Base-by-base conservation (phyloP, 2,797 vertebrate genomes). In the Fundulus diaphanus region DNA sequence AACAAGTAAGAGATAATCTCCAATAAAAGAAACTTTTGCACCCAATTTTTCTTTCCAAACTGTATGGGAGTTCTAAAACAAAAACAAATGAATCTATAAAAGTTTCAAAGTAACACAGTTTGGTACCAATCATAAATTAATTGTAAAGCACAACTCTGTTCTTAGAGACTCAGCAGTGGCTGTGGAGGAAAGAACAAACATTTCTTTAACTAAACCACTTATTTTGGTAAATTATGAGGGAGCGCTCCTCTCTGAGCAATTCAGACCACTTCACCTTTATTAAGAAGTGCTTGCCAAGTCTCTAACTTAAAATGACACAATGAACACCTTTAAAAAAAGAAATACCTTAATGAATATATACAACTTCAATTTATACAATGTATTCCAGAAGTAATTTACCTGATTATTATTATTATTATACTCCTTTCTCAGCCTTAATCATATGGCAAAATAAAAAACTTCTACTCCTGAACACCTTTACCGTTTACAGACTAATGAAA, bases 151-250 rank as follows among this genome's bases (percentile, higher is more conserved):
- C 3, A 22, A 63, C 9, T 37, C 18, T 59, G 7, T 59, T 59
- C 56, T 59, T 22, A 20, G 59, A 35, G 35, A 35, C 59, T 35
- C 59, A 22, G 2, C 20, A 61, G 22, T 22, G 33, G 3, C 31
- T 35, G 13, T 78, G 52, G 42, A 22, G 51, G 31, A 63, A 37
- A 18, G 67, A 65, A 88, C 76, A 74, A 70, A 72, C 70, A 74
- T 73, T 37, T 74, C 63, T 56, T 48, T 68, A 88, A 83, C 79
- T 27, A 88, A 90, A 83, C 84, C 85, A 80, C 56, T 8, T 72
- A 51, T 72, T 72, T 57, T 57, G 70, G 27, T 79, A 83, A 76
- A 78, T 82, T 63, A 57, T 24, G 18, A 78, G 85, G 82, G 48
- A 76, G 44, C 37, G 2, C 44, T 73, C 37, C 68, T 76, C 59